Evolutionary conservation across 2,888 invertebrate species (phyloP).

Genomic region (Aspidapion aeneum): DNA sequence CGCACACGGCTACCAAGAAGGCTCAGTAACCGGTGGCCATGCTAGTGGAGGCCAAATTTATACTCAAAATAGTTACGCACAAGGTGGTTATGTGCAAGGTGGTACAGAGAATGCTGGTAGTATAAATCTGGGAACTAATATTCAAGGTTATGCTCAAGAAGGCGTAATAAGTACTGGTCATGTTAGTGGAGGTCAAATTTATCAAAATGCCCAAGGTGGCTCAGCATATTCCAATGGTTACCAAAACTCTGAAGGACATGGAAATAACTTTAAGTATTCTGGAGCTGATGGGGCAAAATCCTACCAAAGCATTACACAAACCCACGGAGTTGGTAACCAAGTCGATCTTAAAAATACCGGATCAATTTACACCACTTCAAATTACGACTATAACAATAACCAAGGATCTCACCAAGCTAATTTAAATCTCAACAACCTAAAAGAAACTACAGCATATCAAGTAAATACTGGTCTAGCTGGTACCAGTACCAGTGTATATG

Average conservation of each 20-base stretch:
- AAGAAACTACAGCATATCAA: background rate
- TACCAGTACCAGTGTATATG: background rate
- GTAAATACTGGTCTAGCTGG: background rate
- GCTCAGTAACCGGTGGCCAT: too few species aligned
- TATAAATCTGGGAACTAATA: too few species aligned
- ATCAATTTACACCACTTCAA: background rate
- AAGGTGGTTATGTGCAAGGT: too few species aligned
- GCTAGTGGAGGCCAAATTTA: too few species aligned
- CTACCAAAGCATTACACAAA: conserved; percentile 18
- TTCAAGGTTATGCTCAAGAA: too few species aligned
- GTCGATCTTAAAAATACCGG: background rate
- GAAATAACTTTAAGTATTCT: background rate
- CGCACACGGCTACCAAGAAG: too few species aligned
- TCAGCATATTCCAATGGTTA: background rate
- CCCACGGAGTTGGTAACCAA: conserved; percentile 8
- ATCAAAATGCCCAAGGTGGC: too few species aligned
- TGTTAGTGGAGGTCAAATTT: too few species aligned
- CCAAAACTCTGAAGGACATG: background rate
- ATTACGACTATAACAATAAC: background rate
- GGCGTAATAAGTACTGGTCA: background rate
- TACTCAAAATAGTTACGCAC: too few species aligned
- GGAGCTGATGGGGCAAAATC: conserved; percentile 17
- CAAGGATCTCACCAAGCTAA: background rate
- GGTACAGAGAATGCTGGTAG: too few species aligned
- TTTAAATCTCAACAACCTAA: background rate